phyloP scores from a whole-genome alignment of 2,888 invertebrate species.

The Limnephilus marmoratus region DNA sequence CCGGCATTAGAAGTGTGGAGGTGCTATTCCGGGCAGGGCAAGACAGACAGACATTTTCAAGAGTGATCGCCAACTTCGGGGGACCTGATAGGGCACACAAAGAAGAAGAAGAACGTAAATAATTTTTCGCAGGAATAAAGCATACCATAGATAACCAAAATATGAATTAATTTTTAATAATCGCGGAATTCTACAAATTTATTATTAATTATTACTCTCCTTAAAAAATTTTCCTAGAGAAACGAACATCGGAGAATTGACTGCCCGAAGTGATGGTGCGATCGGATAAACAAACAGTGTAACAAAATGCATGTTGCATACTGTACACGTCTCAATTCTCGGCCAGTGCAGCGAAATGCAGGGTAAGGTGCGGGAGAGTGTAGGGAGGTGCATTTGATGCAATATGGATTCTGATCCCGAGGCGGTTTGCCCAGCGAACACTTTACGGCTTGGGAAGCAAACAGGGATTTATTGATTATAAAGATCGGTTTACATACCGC shows the following conservation, averaged over 20 bases:
- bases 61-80: too few species aligned
- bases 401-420: constrained; percentile 41
- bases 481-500: neutral
- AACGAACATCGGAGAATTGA: constrained; percentile 46
- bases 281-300: constrained; percentile 45
- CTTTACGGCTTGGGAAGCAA: constrained; percentile 37
- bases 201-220: too few species aligned
- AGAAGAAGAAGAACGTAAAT: too few species aligned
- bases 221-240: neutral
- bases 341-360: neutral
- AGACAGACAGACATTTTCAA: too few species aligned
- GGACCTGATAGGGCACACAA: too few species aligned
- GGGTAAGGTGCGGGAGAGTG: neutral
- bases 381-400: constrained; percentile 2
- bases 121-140: too few species aligned
- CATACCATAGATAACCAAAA: too few species aligned
- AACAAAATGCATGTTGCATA: constrained; percentile 31
- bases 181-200: too few species aligned
- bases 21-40: too few species aligned
- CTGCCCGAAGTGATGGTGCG: constrained; percentile 34
- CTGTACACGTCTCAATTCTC: constrained; percentile 49
- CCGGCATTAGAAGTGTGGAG: too few species aligned
- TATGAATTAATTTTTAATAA: too few species aligned
- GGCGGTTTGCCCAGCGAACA: constrained; percentile 43
- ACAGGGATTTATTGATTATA: constrained; percentile 37